Evolutionary conservation across 2,888 invertebrate genomes (phyloP).

Genomic region (Thera britannica): DNA sequence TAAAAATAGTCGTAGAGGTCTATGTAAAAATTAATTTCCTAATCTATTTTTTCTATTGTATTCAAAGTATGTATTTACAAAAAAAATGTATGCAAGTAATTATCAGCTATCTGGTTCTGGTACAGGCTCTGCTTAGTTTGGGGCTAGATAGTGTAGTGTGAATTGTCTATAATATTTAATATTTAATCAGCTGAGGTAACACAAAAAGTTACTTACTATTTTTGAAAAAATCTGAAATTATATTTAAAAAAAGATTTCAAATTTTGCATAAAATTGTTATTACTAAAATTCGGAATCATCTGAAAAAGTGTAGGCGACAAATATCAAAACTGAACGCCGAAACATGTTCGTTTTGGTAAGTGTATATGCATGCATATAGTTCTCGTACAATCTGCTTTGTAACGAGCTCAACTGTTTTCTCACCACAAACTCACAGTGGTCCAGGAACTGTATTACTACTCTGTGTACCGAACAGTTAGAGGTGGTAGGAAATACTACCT

Average conservation of each 20-base stretch:
- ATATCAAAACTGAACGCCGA: too few species aligned
- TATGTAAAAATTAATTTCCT: neutral
- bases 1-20: conserved; percentile 7
- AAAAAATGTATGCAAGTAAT: too few species aligned
- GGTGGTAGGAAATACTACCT: conserved; percentile 53
- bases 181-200: neutral
- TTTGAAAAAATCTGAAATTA: too few species aligned
- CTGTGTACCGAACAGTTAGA: conserved; percentile 51
- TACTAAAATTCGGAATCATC: too few species aligned
- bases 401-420: neutral
- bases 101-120: too few species aligned
- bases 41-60: neutral
- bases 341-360: neutral
- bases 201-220: neutral
- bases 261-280: too few species aligned
- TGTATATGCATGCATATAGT: neutral
- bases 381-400: neutral
- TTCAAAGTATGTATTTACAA: too few species aligned
- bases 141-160: too few species aligned
- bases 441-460: conserved; percentile 22
- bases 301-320: too few species aligned
- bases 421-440: neutral
- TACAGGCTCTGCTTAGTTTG: too few species aligned
- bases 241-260: too few species aligned
- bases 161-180: too few species aligned